Conservation (phyloP, 2,797 vertebrate genomes). For the Dromococcyx pavoninus region DNA sequence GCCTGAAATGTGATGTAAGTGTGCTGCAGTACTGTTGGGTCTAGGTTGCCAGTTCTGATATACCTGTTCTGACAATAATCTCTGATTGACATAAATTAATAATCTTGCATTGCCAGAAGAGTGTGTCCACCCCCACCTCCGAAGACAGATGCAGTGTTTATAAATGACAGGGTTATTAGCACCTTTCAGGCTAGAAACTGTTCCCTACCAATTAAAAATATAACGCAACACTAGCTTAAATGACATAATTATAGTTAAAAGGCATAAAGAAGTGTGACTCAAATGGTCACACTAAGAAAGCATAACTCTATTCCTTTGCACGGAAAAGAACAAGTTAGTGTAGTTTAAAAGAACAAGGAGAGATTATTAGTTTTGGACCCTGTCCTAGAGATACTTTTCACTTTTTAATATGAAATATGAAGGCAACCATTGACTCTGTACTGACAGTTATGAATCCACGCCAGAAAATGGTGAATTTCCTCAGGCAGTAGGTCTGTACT, state of each 20-base stretch:
- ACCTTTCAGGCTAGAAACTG: background rate
- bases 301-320: background rate
- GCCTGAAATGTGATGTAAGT: background rate
- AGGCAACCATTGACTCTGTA: background rate
- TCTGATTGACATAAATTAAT: background rate
- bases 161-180: background rate
- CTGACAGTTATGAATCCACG: background rate
- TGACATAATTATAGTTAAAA: background rate
- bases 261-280: background rate
- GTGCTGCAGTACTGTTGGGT: background rate
- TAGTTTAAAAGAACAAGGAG: background rate
- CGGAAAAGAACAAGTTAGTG: background rate
- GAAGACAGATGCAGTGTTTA: background rate
- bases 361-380: background rate
- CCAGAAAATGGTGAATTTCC: background rate
- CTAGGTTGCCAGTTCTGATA: background rate
- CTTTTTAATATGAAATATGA: background rate
- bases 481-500: background rate
- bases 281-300: background rate
- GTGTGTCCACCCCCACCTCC: background rate
- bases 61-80: background rate
- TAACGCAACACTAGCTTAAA: background rate
- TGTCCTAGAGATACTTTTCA: background rate
- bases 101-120: background rate
- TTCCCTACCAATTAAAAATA: background rate